Base-by-base conservation (phyloP, 2,888 invertebrate genomes). In the Oscheius sp. region DNA sequence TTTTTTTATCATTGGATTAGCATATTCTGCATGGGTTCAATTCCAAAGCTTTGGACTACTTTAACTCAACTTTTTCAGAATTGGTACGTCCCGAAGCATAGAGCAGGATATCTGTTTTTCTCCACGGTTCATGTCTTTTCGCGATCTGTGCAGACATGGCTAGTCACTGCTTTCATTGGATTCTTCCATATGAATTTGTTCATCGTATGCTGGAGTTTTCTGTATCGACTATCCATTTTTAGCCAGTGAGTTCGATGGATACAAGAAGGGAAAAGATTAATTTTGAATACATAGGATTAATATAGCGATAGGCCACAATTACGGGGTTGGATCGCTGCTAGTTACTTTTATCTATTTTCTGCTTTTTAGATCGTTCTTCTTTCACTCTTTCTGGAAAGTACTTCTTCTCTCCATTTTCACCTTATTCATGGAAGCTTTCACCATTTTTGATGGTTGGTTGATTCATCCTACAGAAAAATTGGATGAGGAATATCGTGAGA, bases 171-270 rank as follows among this genome's bases (percentile, higher is more conserved):
- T 9, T 50, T 50, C 28, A 50, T 50, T 50, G 50, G 26, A 22
- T 26, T 50, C 50, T 50, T 50, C 12, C 50, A 50, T 26, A 8
- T 50, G 26, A 50, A 50, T 50, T 28, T 50, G 26, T 50, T 50
- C 28, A 50, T 50, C 3, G 26, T 50, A 12, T 50, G 50, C 28
- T 50, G 50, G 50, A 50, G 50, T 50, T 50, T 50, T 28, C 50
- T 50, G 5, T 50, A 50, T 2, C 50, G 50, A 9, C 50, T 50
- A 36, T 33, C 54, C 20, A 22, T 54, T 36, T 33, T 54, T 36
- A 32, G 17, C 4, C 30, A 51, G 30, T 32, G 26, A 12, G 26
- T 28, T 41, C 8, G 36, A 36, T 36, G 8, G 8, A 14, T 36
- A 36, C 14, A 8, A 14, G 8, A 36, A 8, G 14, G 8, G 8